Evolutionary conservation across 2,113 vertebrate genomes (phyloP).

Genomic region (Otis tarda): DNA sequence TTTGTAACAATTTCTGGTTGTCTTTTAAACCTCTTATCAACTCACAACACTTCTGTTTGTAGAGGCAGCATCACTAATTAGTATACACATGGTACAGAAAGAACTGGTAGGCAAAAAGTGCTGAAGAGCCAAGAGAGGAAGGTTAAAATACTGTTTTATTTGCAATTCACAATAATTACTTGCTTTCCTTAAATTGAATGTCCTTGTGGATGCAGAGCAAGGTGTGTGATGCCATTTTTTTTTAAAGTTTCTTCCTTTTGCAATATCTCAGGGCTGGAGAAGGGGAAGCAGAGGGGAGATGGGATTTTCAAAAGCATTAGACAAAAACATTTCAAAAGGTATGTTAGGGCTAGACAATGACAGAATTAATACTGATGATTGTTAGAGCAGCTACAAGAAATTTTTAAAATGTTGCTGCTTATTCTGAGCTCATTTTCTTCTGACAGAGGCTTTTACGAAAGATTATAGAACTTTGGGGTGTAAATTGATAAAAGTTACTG

Average conservation of each 20-base stretch:
- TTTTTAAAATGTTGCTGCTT: neutral
- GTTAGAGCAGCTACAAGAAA: neutral
- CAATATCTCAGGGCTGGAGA: neutral
- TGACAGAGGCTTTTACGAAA: neutral
- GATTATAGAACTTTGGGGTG: neutral
- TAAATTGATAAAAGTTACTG: neutral
- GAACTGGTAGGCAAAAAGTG: neutral
- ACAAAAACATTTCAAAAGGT: neutral
- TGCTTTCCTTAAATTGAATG: neutral
- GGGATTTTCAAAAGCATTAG: neutral
- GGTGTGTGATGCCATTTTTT: neutral
- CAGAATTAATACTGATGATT: neutral
- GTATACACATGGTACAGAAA: neutral
- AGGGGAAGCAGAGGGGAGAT: neutral
- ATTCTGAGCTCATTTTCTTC: neutral
- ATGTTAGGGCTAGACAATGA: neutral
- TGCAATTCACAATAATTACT: neutral
- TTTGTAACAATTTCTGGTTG: constrained; percentile 24
- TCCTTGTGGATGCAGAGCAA: neutral
- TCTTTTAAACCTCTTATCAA: constrained; percentile 5
- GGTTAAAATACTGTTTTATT: neutral
- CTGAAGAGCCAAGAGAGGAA: constrained; percentile 1
- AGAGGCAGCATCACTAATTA: constrained; percentile 3
- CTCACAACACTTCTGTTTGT: constrained; percentile 31
- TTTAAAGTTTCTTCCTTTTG: neutral